Conservation (phyloP, 2,797 vertebrate genomes). For the Sebastolobus alascanus region DNA sequence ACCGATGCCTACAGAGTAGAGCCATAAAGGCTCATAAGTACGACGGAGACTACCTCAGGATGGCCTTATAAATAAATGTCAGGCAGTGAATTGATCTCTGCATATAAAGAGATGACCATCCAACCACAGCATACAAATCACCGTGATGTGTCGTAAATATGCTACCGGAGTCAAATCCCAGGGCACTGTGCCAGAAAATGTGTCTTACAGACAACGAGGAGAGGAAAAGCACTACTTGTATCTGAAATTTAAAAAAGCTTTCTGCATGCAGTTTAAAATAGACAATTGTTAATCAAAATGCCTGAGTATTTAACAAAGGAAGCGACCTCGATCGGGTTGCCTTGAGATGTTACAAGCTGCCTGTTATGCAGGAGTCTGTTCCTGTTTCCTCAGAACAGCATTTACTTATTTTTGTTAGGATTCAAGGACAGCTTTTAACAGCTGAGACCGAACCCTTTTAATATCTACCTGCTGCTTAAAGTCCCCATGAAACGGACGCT, state of each 20-base stretch:
- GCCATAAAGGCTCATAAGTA: conserved; percentile 29
- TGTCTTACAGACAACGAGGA: background rate
- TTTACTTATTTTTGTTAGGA: conserved; percentile 13
- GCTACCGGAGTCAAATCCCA: conserved; percentile 1
- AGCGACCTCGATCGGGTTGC: background rate
- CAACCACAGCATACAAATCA: conserved; percentile 50
- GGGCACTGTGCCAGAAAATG: background rate
- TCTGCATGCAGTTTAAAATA: background rate
- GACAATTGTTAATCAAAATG: background rate
- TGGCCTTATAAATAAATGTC: conserved; percentile 51
- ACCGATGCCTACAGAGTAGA: conserved; percentile 15
- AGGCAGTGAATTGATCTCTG: conserved; percentile 39
- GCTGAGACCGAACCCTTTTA: conserved; percentile 1
- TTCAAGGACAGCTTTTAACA: conserved; percentile 3
- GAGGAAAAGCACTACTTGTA: background rate
- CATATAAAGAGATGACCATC: conserved; percentile 51
- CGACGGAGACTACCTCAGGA: conserved; percentile 32
- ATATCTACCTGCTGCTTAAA: background rate
- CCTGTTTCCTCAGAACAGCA: background rate
- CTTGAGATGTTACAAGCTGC: background rate
- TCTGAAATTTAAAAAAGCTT: conserved; percentile 1
- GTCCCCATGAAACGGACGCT: no score
- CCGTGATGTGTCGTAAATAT: conserved; percentile 22
- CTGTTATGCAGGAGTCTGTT: background rate
- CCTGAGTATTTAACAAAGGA: background rate